Conservation (phyloP, 2,797 vertebrate species). For the Sebastes paucispinis region DNA sequence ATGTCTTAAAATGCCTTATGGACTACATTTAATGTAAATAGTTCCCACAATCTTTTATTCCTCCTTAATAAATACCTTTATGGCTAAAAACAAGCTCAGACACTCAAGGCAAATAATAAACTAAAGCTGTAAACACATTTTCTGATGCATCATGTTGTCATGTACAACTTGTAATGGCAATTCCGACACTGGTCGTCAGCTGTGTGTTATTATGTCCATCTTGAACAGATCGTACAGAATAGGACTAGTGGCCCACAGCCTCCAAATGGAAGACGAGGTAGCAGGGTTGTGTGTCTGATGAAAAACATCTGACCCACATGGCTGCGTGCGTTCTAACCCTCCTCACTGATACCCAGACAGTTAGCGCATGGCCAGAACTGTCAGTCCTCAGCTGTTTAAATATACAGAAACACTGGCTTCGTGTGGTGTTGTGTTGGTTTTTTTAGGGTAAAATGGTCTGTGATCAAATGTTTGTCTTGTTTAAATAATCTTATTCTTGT, state of each 20-base stretch:
- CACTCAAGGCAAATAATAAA: neutral
- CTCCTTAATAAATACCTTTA: neutral
- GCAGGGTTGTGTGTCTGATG: conserved; percentile 80
- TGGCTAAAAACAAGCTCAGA: neutral
- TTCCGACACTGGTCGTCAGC: conserved; percentile 46
- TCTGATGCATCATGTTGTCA: neutral
- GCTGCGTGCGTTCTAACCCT: conserved; percentile 48
- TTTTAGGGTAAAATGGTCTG: neutral
- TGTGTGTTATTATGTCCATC: conserved; percentile 75
- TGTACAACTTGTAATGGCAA: conserved; percentile 2
- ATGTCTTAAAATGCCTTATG: neutral
- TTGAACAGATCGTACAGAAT: conserved; percentile 88
- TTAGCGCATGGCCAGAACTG: conserved; percentile 74
- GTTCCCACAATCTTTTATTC: neutral
- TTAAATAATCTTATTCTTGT: neutral
- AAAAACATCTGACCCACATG: conserved; percentile 51
- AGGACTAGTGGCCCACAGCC: conserved; percentile 79
- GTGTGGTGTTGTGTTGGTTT: conserved; percentile 16
- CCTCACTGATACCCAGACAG: conserved; percentile 40
- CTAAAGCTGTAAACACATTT: neutral
- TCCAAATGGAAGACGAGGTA: conserved; percentile 79
- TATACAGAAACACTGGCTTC: conserved; percentile 14
- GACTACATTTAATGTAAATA: neutral
- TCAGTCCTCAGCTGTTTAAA: neutral
- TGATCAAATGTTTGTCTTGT: conserved; percentile 10